Conservation (phyloP, 2,113 vertebrate genomes). For the Oenanthe melanoleuca region DNA sequence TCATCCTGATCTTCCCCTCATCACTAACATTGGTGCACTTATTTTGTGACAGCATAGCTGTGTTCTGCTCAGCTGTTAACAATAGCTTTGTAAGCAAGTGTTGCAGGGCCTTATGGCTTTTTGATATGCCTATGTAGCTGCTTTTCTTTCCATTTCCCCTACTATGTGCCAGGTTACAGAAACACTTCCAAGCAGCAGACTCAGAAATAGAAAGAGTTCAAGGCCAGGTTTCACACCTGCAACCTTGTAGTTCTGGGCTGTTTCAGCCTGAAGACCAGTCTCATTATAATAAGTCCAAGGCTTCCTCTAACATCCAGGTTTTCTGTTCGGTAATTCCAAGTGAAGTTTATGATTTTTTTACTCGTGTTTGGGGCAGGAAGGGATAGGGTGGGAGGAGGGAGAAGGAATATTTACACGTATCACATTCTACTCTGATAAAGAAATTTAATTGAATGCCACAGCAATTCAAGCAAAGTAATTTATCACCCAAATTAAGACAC, state of each 20-base stretch:
- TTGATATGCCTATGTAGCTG: conserved; percentile 41
- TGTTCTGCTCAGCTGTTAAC: conserved; percentile 22
- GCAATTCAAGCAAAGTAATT: not conserved
- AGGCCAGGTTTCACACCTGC: conserved; percentile 61
- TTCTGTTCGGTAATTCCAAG: not conserved
- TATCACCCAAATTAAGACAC: not conserved
- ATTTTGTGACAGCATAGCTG: not conserved
- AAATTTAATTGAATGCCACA: not conserved
- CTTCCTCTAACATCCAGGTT: not conserved
- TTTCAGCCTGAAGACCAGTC: not conserved
- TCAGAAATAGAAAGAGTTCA: conserved; percentile 67
- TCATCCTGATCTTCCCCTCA: not conserved
- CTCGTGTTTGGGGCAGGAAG: not conserved
- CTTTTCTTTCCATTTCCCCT: conserved; percentile 55
- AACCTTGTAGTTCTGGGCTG: not conserved
- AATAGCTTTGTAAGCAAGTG: conserved; percentile 44
- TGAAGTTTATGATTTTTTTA: not conserved
- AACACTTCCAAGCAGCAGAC: conserved; percentile 57
- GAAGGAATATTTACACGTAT: not conserved
- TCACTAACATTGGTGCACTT: not conserved
- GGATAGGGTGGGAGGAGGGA: not conserved
- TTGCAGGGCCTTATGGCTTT: conserved; percentile 18
- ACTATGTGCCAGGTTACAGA: conserved; percentile 37
- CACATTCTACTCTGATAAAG: not conserved
- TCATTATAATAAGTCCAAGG: not conserved